Evolutionary conservation across 2,888 invertebrate species (phyloP).

Genomic region (Conchocele bisecta): DNA sequence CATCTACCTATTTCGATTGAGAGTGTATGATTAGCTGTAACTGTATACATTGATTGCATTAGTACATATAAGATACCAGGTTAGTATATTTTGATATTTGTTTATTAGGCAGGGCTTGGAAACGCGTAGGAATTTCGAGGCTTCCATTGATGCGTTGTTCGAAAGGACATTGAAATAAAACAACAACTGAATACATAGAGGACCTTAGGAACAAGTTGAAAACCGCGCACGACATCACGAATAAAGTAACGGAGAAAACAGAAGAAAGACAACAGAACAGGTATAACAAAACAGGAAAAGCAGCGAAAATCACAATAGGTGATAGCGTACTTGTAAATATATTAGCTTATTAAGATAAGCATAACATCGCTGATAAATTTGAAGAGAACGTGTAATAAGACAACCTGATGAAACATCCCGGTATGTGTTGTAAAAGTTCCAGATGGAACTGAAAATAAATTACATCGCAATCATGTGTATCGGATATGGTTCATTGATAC

Average conservation of each 20-base stretch:
- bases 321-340: conserved; percentile 33
- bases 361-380: conserved; percentile 40
- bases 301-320: conserved; percentile 17
- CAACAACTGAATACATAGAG: conserved; percentile 9
- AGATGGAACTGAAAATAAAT: neutral
- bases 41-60: no score
- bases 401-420: conserved; percentile 8
- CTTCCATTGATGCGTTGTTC: conserved; percentile 39
- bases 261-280: conserved; percentile 13
- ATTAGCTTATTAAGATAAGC: conserved; percentile 24
- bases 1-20: no score
- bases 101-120: no score
- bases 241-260: neutral
- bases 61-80: no score
- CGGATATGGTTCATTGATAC: no score
- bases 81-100: no score
- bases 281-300: conserved; percentile 28
- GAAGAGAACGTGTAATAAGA: conserved; percentile 16
- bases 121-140: no score
- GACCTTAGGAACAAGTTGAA: conserved; percentile 21
- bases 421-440: no score
- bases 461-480: conserved; percentile 14
- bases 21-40: no score
- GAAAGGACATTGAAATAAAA: conserved; percentile 3
- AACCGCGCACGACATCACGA: conserved; percentile 23